phyloP scores from a whole-genome alignment of 2,113 vertebrate species.

The Ameiurus melas region DNA sequence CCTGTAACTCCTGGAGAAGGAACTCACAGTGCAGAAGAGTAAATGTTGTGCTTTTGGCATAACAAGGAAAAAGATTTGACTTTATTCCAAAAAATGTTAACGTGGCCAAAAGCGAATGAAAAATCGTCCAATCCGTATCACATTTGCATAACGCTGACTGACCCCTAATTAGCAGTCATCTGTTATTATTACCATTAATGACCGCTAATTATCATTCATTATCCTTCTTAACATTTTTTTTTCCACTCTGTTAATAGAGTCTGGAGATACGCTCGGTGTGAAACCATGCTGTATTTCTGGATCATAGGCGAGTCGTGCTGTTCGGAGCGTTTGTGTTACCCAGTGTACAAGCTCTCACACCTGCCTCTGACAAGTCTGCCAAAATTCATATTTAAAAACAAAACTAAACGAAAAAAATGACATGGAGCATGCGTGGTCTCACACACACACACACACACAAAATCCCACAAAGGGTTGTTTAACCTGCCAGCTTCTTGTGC shows the following conservation, averaged over 20 bases:
- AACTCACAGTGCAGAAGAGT: background rate
- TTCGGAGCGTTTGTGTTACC: background rate
- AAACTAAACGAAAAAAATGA: background rate
- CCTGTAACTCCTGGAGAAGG: background rate
- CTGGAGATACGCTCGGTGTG: background rate
- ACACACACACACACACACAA: background rate
- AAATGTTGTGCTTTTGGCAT: background rate
- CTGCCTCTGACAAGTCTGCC: background rate
- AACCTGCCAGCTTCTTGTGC: background rate
- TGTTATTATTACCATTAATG: slow-evolving; percentile 33
- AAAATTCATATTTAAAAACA: background rate
- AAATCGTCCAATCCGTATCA: background rate
- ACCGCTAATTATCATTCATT: slow-evolving; percentile 25
- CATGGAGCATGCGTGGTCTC: background rate
- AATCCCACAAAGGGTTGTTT: slow-evolving; percentile 13
- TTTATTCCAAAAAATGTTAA: background rate
- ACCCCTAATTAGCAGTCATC: slow-evolving; percentile 16
- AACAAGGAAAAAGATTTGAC: background rate
- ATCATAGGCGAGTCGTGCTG: background rate
- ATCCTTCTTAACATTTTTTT: background rate
- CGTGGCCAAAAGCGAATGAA: background rate
- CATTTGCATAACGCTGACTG: slow-evolving; percentile 38
- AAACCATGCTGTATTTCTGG: background rate
- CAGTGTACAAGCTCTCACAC: background rate
- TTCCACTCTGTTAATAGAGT: background rate